Conservation (phyloP, 2,888 invertebrate genomes). For the Tupiocoris notatus region DNA sequence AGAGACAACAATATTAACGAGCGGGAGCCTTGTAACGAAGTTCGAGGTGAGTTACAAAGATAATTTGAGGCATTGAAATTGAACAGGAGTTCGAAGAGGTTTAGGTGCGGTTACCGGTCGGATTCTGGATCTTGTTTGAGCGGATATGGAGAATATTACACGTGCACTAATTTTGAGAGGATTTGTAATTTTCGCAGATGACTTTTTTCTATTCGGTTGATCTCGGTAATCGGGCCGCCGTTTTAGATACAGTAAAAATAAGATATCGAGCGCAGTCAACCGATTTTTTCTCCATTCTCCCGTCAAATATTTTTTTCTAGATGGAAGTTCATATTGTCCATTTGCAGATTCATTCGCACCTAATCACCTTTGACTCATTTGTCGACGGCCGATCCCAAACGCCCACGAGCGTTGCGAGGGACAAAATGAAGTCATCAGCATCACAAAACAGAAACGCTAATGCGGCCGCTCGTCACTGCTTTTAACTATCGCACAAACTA, state of each 20-base stretch:
- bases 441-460: slow-evolving; percentile 2
- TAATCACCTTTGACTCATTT: slow-evolving; percentile 29
- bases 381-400: slow-evolving; percentile 12
- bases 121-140: too few relatives aligned
- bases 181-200: too few relatives aligned
- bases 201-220: too few relatives aligned
- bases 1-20: slow-evolving; percentile 28
- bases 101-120: too few relatives aligned
- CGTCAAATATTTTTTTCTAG: too few relatives aligned
- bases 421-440: slow-evolving; percentile 27
- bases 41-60: slow-evolving; percentile 4
- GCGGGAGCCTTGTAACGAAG: background rate
- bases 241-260: too few relatives aligned
- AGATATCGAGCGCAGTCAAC: too few relatives aligned
- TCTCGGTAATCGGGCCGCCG: too few relatives aligned
- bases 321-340: background rate
- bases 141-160: too few relatives aligned
- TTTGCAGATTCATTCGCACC: background rate
- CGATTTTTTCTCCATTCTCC: too few relatives aligned
- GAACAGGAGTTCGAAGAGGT: too few relatives aligned
- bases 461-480: background rate
- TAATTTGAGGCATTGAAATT: background rate
- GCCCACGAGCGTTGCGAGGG: slow-evolving; percentile 4
- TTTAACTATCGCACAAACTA: background rate
- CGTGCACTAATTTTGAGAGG: too few relatives aligned